Evolutionary conservation across 1,140 invertebrate genomes (phyloP).

Genomic region (Formica selysi): DNA sequence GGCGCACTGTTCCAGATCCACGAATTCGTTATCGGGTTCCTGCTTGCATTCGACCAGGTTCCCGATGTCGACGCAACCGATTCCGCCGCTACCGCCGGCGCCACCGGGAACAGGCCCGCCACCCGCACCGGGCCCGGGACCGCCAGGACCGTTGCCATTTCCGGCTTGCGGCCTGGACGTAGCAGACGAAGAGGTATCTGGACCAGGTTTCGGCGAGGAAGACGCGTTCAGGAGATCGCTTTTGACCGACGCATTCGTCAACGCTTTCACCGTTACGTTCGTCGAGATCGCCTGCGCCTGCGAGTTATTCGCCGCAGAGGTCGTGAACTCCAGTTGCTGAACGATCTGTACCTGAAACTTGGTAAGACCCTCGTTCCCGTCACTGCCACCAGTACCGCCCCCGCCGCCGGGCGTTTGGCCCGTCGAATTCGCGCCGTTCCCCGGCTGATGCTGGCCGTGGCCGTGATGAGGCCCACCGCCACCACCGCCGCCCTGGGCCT

Average conservation of each 20-base stretch:
- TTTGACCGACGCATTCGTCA: slow-evolving; percentile 93
- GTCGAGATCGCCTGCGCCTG: slow-evolving; percentile 96
- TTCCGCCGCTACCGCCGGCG: slow-evolving; percentile 67
- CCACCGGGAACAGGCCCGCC: slow-evolving; percentile 64
- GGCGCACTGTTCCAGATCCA: slow-evolving; percentile 92
- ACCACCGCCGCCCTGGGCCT: slow-evolving; percentile 66
- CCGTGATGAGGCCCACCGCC: slow-evolving; percentile 80
- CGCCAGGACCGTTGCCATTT: slow-evolving; percentile 69
- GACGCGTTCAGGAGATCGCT: slow-evolving; percentile 88
- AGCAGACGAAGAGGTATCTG: slow-evolving; percentile 77
- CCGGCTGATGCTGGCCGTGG: slow-evolving; percentile 81
- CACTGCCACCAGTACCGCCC: slow-evolving; percentile 72
- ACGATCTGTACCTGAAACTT: slow-evolving; percentile 97
- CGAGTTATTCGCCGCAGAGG: slow-evolving; percentile 91
- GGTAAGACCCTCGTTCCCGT: slow-evolving; percentile 89
- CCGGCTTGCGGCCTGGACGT: slow-evolving; percentile 71
- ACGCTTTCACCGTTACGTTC: slow-evolving; percentile 96
- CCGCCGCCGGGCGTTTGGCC: slow-evolving; percentile 78
- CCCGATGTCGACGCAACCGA: slow-evolving; percentile 86
- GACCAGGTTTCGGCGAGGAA: slow-evolving; percentile 86
- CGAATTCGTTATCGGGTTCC: slow-evolving; percentile 93
- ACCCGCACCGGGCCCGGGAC: slow-evolving; percentile 64
- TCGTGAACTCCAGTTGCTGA: slow-evolving; percentile 95
- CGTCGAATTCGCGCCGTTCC: slow-evolving; percentile 79
- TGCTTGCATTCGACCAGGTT: slow-evolving; percentile 94